These are phyloP conservation scores for Clivina fossor DNA, from an alignment of 2,888 invertebrate genomes.

Conservation along the genomic window DNA sequence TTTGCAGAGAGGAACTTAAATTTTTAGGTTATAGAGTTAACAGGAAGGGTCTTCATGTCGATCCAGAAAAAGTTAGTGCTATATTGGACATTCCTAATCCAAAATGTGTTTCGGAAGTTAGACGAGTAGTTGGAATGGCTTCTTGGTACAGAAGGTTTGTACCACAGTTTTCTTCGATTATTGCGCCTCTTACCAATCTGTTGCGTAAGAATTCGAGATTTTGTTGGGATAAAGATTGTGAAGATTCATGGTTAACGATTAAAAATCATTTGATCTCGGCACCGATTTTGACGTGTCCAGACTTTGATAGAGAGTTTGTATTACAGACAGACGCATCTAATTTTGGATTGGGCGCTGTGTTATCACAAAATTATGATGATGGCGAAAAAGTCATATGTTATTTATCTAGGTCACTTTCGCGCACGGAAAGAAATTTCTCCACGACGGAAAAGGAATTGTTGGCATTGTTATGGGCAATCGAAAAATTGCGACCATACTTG, in stretches of 20 bases:
- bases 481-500: conserved; percentile 2
- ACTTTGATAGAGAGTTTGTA: background rate
- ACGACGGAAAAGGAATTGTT: background rate
- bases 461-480: conserved; percentile 3
- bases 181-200: conserved; percentile 1
- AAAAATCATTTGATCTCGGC: conserved; percentile 4
- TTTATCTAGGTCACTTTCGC: background rate
- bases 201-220: conserved; percentile 1
- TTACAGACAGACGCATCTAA: background rate
- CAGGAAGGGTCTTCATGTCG: conserved; percentile 34
- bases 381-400: no score
- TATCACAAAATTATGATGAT: background rate
- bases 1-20: conserved; percentile 34
- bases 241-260: background rate
- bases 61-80: conserved; percentile 29
- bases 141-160: conserved; percentile 23
- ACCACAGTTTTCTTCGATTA: conserved; percentile 6
- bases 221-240: background rate
- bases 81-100: conserved; percentile 31
- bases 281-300: conserved; percentile 5
- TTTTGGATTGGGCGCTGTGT: conserved; percentile 1
- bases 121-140: conserved; percentile 28
- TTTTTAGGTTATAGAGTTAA: conserved; percentile 43
- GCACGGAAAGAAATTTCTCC: background rate
- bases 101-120: conserved; percentile 9